A percentile compares a stretch with the other conserved stretches of the same genome.
Conservation (phyloP, 2,888 invertebrate genomes). For the Mythimna vitellina region DNA sequence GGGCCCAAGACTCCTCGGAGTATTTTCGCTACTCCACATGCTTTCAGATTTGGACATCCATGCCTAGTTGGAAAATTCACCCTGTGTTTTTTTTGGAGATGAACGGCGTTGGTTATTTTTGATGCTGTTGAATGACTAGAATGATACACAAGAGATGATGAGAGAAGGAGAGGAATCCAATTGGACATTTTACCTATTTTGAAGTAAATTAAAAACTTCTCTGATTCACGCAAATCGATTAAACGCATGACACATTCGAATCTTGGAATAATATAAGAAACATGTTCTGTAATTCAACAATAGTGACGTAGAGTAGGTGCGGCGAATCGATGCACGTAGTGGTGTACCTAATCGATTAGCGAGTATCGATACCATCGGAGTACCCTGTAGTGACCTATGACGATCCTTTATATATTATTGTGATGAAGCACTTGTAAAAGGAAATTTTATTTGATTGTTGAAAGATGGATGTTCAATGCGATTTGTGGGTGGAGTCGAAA, state of each 20-base stretch:
- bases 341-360: constrained; percentile 68
- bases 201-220: neutral
- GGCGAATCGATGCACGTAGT: constrained; percentile 62
- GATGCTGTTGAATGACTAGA: too few species aligned
- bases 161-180: neutral
- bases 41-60: too few species aligned
- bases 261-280: constrained; percentile 57
- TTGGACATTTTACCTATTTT: neutral
- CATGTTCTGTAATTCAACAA: constrained; percentile 55
- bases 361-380: constrained; percentile 58
- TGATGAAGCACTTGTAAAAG: constrained; percentile 49
- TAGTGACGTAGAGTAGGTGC: constrained; percentile 55
- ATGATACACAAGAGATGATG: neutral
- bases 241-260: constrained; percentile 44
- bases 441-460: constrained; percentile 14
- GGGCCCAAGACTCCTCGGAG: too few species aligned
- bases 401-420: constrained; percentile 50
- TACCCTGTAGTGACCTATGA: constrained; percentile 66
- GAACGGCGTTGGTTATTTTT: neutral
- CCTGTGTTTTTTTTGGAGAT: neutral
- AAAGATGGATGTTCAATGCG: constrained; percentile 26
- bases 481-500: constrained; percentile 29
- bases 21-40: too few species aligned
- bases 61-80: too few species aligned
- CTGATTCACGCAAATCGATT: constrained; percentile 47